Base-by-base conservation (phyloP, 1,140 invertebrate species). In the Neodiprion pinetum region DNA sequence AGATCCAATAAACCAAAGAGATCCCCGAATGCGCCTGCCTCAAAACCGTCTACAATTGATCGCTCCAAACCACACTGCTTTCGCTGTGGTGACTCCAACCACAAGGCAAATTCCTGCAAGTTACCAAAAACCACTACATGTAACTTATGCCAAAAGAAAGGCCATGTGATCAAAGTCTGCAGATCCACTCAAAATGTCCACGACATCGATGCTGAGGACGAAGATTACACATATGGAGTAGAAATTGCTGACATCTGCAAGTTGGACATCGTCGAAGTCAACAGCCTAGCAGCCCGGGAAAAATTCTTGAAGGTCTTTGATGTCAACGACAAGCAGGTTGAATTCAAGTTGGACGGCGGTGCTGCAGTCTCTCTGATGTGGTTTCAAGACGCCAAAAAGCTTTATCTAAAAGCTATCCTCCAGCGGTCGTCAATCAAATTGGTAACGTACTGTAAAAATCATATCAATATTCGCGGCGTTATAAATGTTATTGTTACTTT, bases 361-460 rank as follows among this genome's bases (percentile, higher is more conserved):
- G 53, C 53, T 11, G 53, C 53, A n/a, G 53, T 61, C 0, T 61
- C 53, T 61, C n/a, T 61, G 53, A 61, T 61, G 53, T 61, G 53
- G 53, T 61, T 61, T n/a, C 53, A 61, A 61, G 53, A 61, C 53
- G 53, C 53, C 53, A 61, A 61, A n/a, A 61, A 61, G 53, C n/a
- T 61, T 11, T 1, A 11, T 61, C 53, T n/a, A 11, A 61, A n/a
- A 61, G 10, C 53, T n/a, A 11, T 11, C 53, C 53, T 61, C 10
- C 53, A 61, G n/a, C 53, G 53, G 10, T 11, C 53, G 10, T 61
- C 53, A 61, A 61, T 61, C 10, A 61, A 61, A 61, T n/a, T 61
- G 53, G 53, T 61, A 61, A 61, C n/a, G n/a, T 61, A 61, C 53
- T 61, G 53, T n/a, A 61, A 61, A 61, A 61, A 61, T 61, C 1